Percentiles rank a stretch among this genome's conserved stretches.
These are phyloP conservation scores for Rhodeus uyekii DNA, from an alignment of 2,797 vertebrate genomes.

Conservation along the genomic window DNA sequence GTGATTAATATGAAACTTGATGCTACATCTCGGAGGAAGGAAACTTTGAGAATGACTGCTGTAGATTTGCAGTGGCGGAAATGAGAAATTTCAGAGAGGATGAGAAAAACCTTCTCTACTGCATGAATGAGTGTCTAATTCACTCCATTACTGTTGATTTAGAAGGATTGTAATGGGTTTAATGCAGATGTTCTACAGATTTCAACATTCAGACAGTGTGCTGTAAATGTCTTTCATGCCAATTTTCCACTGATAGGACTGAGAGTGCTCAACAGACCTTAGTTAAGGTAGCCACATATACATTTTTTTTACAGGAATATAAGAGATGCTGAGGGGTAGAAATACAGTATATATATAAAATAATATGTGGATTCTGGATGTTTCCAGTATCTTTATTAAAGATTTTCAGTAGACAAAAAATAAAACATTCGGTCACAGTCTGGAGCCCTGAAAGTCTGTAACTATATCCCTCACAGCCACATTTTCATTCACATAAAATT, in stretches of 20 bases:
- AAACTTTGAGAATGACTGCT: neutral
- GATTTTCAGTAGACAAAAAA: neutral
- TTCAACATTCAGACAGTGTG: neutral
- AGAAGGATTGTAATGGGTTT: slow-evolving; percentile 1
- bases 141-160: neutral
- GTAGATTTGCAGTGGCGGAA: neutral
- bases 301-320: neutral
- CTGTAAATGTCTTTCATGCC: neutral
- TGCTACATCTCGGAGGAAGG: neutral
- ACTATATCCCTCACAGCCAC: neutral
- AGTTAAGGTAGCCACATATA: neutral
- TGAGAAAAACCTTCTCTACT: neutral
- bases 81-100: neutral
- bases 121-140: neutral
- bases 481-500: neutral
- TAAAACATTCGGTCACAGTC: no score
- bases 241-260: neutral
- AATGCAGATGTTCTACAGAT: neutral
- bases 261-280: neutral
- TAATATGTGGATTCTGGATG: neutral
- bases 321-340: neutral
- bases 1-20: slow-evolving; percentile 23
- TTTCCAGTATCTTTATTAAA: neutral
- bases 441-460: neutral
- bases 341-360: neutral